A percentile compares a stretch with the other conserved stretches of the same genome.
Conservation (phyloP, 2,797 vertebrate genomes). For the Acanthurus tractus region DNA sequence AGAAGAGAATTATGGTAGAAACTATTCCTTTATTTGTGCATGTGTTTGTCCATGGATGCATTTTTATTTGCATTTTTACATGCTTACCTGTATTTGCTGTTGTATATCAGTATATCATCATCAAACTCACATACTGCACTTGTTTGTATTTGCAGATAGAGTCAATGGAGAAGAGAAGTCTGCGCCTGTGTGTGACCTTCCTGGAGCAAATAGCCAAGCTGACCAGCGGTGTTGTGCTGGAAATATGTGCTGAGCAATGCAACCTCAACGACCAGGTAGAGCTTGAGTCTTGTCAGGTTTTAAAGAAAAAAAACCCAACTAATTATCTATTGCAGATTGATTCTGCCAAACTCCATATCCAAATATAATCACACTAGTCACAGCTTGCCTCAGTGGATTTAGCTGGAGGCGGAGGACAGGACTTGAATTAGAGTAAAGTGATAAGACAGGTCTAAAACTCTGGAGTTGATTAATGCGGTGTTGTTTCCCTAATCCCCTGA, state of each 20-base stretch:
- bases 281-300: background rate
- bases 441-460: conserved; percentile 31
- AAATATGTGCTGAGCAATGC: conserved; percentile 92
- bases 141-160: conserved; percentile 78
- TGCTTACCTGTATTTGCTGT: background rate
- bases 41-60: background rate
- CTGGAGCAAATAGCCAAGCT: conserved; percentile 91
- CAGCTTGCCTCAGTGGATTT: conserved; percentile 25
- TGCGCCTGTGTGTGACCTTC: conserved; percentile 89
- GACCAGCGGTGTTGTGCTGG: conserved; percentile 87
- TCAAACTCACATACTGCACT: background rate
- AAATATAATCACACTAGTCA: conserved; percentile 48
- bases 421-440: conserved; percentile 39
- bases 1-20: background rate
- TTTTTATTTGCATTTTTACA: background rate
- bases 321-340: conserved; percentile 40
- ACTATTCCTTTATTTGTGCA: background rate
- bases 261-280: conserved; percentile 92
- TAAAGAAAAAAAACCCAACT: conserved; percentile 21
- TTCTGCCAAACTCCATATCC: conserved; percentile 45
- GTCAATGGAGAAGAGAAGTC: conserved; percentile 84
- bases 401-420: conserved; percentile 25
- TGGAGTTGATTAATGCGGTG: conserved; percentile 29
- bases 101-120: background rate
- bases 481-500: conserved; percentile 45